Conservation (phyloP, 1,140 invertebrate genomes). For the Drosophila athabasca region DNA sequence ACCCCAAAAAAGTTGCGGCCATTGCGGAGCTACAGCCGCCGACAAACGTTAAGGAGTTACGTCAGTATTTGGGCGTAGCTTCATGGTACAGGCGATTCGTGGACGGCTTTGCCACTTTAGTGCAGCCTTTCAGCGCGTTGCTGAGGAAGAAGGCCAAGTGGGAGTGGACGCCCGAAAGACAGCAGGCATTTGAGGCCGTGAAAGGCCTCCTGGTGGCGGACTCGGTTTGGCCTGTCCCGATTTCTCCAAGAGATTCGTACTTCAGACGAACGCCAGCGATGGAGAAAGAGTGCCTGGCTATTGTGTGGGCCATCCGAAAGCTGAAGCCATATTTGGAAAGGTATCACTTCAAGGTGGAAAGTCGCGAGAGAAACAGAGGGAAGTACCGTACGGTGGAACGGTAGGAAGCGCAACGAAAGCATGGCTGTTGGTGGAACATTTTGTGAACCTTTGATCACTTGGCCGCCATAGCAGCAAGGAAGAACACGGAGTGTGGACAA, state of each 20-base stretch:
- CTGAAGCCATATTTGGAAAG: conserved; percentile 6
- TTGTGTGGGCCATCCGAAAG: conserved; percentile 69
- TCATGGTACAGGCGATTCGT: conserved; percentile 20
- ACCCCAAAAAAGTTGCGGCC: conserved; percentile 3
- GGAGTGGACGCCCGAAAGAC: neutral
- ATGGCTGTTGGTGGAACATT: too few species aligned
- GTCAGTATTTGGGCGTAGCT: conserved; percentile 4
- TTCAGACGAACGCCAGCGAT: conserved; percentile 59
- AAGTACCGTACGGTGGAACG: too few species aligned
- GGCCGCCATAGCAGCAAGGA: too few species aligned
- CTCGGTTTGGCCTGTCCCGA: conserved; percentile 15
- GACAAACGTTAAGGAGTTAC: neutral
- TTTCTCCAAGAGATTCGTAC: neutral
- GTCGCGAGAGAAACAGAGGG: too few species aligned
- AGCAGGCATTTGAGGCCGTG: conserved; percentile 8
- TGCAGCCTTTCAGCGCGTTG: neutral
- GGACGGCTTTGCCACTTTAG: neutral
- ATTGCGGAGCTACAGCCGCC: conserved; percentile 3
- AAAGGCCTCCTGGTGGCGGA: neutral
- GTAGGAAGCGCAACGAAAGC: too few species aligned
- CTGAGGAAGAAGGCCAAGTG: neutral
- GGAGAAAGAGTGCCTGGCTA: conserved; percentile 83
- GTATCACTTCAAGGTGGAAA: conserved; percentile 3
- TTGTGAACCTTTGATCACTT: too few species aligned
- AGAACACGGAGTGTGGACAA: too few species aligned